A percentile compares a stretch with the other conserved stretches of the same genome.
Conservation (phyloP, 2,888 invertebrate species). For the Cetonia aurata region DNA sequence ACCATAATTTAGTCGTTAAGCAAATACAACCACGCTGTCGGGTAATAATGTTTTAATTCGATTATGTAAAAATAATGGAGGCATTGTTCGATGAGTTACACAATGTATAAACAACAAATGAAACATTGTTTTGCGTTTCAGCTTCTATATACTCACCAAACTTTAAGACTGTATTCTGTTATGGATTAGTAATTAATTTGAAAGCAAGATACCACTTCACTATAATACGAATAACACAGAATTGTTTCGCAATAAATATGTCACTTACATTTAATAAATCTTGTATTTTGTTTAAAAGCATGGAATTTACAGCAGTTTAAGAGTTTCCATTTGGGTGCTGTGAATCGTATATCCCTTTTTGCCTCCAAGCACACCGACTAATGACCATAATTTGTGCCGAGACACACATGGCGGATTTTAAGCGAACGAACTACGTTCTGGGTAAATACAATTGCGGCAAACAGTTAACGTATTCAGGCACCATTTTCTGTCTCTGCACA, state of each 20-base stretch:
- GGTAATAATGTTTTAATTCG: slow-evolving; percentile 34
- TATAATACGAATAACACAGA: too few relatives aligned
- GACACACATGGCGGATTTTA: slow-evolving; percentile 23
- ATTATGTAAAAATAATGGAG: slow-evolving; percentile 40
- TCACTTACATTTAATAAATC: too few relatives aligned
- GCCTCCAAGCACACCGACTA: slow-evolving; percentile 3
- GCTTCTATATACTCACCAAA: too few relatives aligned
- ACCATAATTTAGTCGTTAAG: slow-evolving; percentile 29
- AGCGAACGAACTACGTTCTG: neutral
- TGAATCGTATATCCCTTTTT: slow-evolving; percentile 6
- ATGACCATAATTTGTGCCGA: slow-evolving; percentile 30
- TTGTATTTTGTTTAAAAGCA: too few relatives aligned
- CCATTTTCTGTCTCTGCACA: neutral
- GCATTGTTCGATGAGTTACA: neutral
- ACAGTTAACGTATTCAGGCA: slow-evolving; percentile 16
- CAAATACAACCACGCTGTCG: slow-evolving; percentile 37
- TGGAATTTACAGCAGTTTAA: too few relatives aligned
- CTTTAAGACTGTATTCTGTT: neutral
- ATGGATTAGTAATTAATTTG: too few relatives aligned
- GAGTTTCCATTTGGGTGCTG: neutral
- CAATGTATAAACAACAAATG: slow-evolving; percentile 15
- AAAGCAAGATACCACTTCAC: too few relatives aligned
- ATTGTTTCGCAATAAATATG: too few relatives aligned
- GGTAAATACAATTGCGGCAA: slow-evolving; percentile 15
- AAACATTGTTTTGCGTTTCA: slow-evolving; percentile 6